Base-by-base conservation (phyloP, 2,888 invertebrate genomes). In the Tenthredo mesomela region DNA sequence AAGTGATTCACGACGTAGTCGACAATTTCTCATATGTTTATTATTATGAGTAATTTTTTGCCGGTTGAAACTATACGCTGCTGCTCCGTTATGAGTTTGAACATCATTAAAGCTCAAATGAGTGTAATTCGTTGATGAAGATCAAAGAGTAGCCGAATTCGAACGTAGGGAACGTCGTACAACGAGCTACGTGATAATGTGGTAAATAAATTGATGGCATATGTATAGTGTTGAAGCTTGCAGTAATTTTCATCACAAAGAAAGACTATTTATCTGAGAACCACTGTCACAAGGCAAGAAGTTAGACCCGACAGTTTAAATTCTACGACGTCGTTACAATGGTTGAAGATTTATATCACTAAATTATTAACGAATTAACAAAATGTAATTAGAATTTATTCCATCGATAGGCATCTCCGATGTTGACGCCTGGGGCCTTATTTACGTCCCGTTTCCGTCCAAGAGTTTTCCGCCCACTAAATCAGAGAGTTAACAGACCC, bases 281-380 rank as follows among this genome's bases (percentile, higher is more conserved):
- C 82, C 82, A 82, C 82, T 78, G 65, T 54, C 12, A 47, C 15
- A 29, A 84, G 54, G 47, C 84, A 67, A 73, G 73, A 67, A 73
- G 73, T 84, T 73, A 50, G 67, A 78, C 40, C 71, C 47, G 82
- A 43, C 82, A 37, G 78, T 78, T 88, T 89, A 88, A 88, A 89
- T 89, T 89, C 89, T 86, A 88, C 87, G 88, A 87, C 87, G 88
- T 88, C 87, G 87, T 88, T 58, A 84, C 84, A 67, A 84, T 67
- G 43, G 33, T 67, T 40, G 80, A 80, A 88, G 87, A 87, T 88
- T 87, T 87, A 86, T 85, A 86, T 85, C 86, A 84, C 83, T 88
- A 87, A 88, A 87, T 88, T 87, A 87, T 88, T 86, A 85, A 88
- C 84, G 88, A 88, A 88, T 88, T 88, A 88, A 87, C 87, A 86